A percentile compares a stretch with the other conserved stretches of the same genome.
Conservation (phyloP, 2,113 vertebrate species). For the Platichthys flesus region DNA sequence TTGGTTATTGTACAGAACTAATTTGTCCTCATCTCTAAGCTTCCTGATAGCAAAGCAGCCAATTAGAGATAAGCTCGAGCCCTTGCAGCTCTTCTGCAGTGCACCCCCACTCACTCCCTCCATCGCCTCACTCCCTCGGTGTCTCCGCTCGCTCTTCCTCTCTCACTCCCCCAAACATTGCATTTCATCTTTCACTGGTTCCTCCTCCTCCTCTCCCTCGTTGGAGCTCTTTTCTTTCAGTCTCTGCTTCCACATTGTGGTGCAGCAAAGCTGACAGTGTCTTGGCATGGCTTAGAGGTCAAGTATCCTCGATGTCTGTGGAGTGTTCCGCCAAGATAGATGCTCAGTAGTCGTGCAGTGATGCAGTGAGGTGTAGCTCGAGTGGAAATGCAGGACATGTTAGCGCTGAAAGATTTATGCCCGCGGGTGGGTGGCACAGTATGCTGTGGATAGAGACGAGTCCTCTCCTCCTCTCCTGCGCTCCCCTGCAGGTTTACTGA, state of each 20-base stretch:
- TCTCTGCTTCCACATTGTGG: constrained; percentile 36
- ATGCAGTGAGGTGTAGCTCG: constrained; percentile 76
- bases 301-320: constrained; percentile 74
- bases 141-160: constrained; percentile 47
- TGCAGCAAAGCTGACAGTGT: constrained; percentile 65
- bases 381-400: constrained; percentile 71
- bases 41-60: constrained; percentile 81
- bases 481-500: constrained; percentile 49
- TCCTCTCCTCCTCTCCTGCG: constrained; percentile 53
- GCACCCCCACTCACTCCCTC: constrained; percentile 64
- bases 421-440: constrained; percentile 61
- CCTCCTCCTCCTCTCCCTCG: constrained; percentile 16
- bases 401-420: constrained; percentile 78
- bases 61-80: constrained; percentile 83
- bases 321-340: constrained; percentile 68
- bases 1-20: constrained; percentile 79
- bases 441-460: constrained; percentile 54
- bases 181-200: constrained; percentile 45
- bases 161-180: constrained; percentile 54
- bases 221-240: constrained; percentile 31
- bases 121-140: constrained; percentile 46
- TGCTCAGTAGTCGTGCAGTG: constrained; percentile 67
- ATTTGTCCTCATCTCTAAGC: constrained; percentile 80
- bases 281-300: constrained; percentile 80
- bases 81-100: constrained; percentile 74